Percentiles rank a stretch among this genome's conserved stretches.
Evolutionary conservation across 2,113 vertebrate species (phyloP).

Genomic region (Morone saxatilis): DNA sequence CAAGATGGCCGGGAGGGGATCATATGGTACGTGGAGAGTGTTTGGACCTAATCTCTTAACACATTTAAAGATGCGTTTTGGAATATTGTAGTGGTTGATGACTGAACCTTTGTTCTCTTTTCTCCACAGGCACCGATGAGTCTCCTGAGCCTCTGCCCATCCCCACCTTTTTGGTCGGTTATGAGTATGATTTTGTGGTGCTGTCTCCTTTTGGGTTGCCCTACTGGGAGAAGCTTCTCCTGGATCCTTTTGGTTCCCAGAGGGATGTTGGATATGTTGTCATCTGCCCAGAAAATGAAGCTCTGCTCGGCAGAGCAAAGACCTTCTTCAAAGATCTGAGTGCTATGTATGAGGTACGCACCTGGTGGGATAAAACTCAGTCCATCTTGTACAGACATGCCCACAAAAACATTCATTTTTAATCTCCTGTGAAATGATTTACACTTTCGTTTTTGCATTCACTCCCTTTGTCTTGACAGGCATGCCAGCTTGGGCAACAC

Average conservation of each 20-base stretch:
- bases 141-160: slow-evolving; percentile 98
- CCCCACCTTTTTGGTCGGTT: slow-evolving; percentile 96
- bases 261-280: slow-evolving; percentile 96
- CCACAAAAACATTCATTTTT: slow-evolving; percentile 10
- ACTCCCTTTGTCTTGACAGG: slow-evolving; percentile 77
- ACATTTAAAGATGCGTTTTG: neutral
- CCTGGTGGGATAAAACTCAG: neutral
- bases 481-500: slow-evolving; percentile 96
- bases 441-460: neutral
- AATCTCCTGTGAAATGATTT: slow-evolving; percentile 17
- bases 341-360: slow-evolving; percentile 93
- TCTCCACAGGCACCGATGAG: slow-evolving; percentile 93
- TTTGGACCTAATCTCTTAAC: neutral
- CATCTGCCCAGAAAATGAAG: slow-evolving; percentile 96
- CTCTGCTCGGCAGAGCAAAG: slow-evolving; percentile 92
- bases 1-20: slow-evolving; percentile 98
- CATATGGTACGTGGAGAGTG: slow-evolving; percentile 88
- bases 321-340: slow-evolving; percentile 97
- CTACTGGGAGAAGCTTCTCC: slow-evolving; percentile 98
- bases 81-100: neutral
- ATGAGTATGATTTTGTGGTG: slow-evolving; percentile 98
- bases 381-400: slow-evolving; percentile 23
- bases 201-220: slow-evolving; percentile 97
- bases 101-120: neutral
- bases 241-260: slow-evolving; percentile 98